Evolutionary conservation across 2,888 invertebrate species (phyloP).

Genomic region (Leptothorax acervorum): DNA sequence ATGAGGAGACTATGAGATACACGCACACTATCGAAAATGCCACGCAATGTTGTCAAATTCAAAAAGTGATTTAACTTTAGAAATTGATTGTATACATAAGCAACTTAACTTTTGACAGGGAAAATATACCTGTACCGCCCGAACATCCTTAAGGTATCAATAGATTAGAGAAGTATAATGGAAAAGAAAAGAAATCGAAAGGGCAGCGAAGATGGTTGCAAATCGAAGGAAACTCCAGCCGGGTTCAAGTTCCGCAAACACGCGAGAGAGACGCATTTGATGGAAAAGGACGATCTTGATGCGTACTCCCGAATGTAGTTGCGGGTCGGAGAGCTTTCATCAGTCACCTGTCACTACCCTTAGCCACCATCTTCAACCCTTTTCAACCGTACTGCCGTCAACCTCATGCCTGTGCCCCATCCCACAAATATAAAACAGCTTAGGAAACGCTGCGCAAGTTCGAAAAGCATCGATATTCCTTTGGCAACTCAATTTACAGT

Average conservation of each 20-base stretch:
- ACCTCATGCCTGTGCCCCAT: slow-evolving; percentile 37
- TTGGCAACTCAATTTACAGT: slow-evolving; percentile 55
- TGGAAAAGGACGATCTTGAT: slow-evolving; percentile 60
- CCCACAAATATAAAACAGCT: slow-evolving; percentile 47
- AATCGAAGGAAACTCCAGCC: not conserved
- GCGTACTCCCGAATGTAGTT: slow-evolving; percentile 54
- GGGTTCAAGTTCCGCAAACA: slow-evolving; percentile 1
- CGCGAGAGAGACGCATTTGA: slow-evolving; percentile 61
- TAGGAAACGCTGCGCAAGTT: slow-evolving; percentile 46
- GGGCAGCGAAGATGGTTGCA: not conserved
- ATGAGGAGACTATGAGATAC: no score
- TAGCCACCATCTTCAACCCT: slow-evolving; percentile 64
- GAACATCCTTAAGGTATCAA: not conserved
- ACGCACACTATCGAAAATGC: no score
- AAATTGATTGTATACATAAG: no score
- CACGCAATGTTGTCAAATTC: no score
- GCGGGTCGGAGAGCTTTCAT: slow-evolving; percentile 74
- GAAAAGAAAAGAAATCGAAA: slow-evolving; percentile 8
- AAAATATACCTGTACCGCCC: no score
- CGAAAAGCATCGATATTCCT: slow-evolving; percentile 48
- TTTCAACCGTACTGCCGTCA: slow-evolving; percentile 57
- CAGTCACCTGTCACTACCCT: slow-evolving; percentile 79
- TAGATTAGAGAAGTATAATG: not conserved
- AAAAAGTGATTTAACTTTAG: no score
- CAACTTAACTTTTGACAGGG: no score